phyloP scores from a whole-genome alignment of 1,140 invertebrate species.

The Ditylenchus dipsaci region DNA sequence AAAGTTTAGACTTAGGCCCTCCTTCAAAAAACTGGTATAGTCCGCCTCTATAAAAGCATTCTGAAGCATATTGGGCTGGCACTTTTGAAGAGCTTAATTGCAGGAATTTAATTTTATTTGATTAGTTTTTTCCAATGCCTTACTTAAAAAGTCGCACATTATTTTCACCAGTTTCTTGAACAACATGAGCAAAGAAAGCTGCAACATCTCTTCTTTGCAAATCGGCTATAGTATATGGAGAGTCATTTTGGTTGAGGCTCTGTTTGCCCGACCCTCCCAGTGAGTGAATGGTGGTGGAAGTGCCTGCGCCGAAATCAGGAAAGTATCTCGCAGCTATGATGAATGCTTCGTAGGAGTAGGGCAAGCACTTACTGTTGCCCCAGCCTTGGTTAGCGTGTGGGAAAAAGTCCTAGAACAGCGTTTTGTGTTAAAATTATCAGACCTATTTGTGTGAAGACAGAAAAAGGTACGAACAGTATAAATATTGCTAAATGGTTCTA shows the following conservation, averaged over 20 bases:
- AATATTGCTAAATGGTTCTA: too few relatives aligned
- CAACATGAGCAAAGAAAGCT: conserved; percentile 38
- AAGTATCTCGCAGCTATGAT: conserved; percentile 51
- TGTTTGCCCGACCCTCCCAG: background rate
- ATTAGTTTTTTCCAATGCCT: background rate
- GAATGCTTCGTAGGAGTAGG: conserved; percentile 53
- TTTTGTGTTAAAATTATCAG: background rate
- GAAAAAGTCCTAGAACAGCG: conserved; percentile 41
- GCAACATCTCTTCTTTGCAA: conserved; percentile 32
- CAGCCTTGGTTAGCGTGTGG: conserved; percentile 51
- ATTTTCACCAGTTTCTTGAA: conserved; percentile 41
- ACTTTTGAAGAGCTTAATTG: conserved; percentile 7
- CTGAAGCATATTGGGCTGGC: conserved; percentile 23
- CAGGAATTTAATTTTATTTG: background rate
- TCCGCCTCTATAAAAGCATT: conserved; percentile 55
- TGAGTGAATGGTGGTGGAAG: background rate
- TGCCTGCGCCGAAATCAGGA: conserved; percentile 46
- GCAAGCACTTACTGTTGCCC: conserved; percentile 38
- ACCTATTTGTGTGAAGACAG: background rate
- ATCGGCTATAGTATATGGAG: conserved; percentile 21
- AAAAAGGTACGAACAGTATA: too few relatives aligned
- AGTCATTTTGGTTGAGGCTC: background rate
- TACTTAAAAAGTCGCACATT: conserved; percentile 19
- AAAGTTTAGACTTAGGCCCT: conserved; percentile 51
- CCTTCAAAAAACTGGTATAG: conserved; percentile 55